Evolutionary conservation across 2,888 invertebrate species (phyloP), one percentile per base, ranked within the genome.

Genomic region (Dorcus parallelipipedus): DNA sequence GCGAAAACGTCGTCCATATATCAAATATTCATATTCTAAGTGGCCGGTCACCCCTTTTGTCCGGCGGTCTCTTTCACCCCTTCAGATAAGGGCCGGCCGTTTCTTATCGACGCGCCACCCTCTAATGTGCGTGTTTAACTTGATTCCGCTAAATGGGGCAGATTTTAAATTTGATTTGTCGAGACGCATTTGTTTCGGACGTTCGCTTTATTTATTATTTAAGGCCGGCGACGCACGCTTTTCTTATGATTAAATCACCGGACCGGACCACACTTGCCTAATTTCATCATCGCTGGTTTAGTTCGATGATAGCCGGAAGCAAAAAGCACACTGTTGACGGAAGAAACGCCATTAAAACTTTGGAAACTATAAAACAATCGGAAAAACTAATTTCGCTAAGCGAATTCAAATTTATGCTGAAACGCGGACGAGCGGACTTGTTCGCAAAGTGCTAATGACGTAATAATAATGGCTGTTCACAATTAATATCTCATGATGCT

Each of bases 401-500:
- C 45, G 23, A 45, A 45, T 45, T 45, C 45, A 45, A 45, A 45
- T 45, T 45, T 45, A 45, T 45, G 45, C 45, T 20, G 45, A 45
- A 45, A 45, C 1, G 17, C 45, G 45, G 14, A 10, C 45, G 45
- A 23, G 45, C 45, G 23, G 45, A 45, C 20, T 45, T 45, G 45
- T 45, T 45, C 45, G 20, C 70, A 69, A 71, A 71, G 74, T 73
- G 75, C 77, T 77, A 78, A 78, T 77, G 78, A 76, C 76, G 72
- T 74, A 77, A 77, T 77, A 77, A 78, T 77, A 74, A 77, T 75
- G 74, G 76, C 75, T 73, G 73, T 75, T 76, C 73, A 75, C 76
- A 78, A 78, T 78, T 78, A 78, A 77, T 77, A 76, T 75, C 76
- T 73, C 78, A 72, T 78, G 74, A 76, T 68, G 73, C 69, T 69